Conservation (phyloP, 2,113 vertebrate species). For the Cynoglossus semilaevis region DNA sequence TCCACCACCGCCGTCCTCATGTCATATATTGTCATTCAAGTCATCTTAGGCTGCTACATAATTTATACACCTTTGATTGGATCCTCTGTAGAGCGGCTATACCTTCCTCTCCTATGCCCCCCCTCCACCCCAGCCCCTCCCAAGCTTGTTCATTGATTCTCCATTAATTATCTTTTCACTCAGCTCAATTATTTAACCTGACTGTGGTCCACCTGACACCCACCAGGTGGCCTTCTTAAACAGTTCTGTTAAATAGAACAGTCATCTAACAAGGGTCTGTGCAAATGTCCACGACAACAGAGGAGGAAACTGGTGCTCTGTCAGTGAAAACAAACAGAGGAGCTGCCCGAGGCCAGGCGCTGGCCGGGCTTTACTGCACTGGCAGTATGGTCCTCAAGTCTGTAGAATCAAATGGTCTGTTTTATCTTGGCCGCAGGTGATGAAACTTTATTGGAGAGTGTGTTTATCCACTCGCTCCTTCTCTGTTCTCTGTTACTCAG, state of each 20-base stretch:
- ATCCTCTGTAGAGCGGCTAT: constrained; percentile 56
- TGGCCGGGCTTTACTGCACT: constrained; percentile 50
- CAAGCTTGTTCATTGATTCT: constrained; percentile 75
- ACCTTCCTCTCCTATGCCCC: constrained; percentile 46
- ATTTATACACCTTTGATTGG: constrained; percentile 77
- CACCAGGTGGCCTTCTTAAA: constrained; percentile 62
- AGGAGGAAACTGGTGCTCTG: too few species aligned
- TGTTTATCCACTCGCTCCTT: constrained; percentile 21
- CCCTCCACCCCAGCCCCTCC: constrained; percentile 35
- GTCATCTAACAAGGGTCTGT: constrained; percentile 25
- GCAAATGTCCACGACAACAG: too few species aligned
- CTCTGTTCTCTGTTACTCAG: constrained; percentile 1
- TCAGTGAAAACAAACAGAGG: constrained; percentile 10
- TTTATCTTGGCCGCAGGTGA: constrained; percentile 49
- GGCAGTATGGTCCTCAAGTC: constrained; percentile 30
- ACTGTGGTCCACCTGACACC: constrained; percentile 57
- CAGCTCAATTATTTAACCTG: constrained; percentile 77
- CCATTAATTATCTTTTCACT: constrained; percentile 80
- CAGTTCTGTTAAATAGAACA: constrained; percentile 45
- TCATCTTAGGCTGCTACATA: constrained; percentile 75
- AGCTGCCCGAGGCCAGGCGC: constrained; percentile 50
- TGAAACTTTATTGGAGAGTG: constrained; percentile 44
- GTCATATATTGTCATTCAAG: constrained; percentile 75
- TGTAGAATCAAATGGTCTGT: constrained; percentile 42
- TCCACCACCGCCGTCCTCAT: constrained; percentile 30